Evolutionary conservation across 2,797 vertebrate genomes (phyloP).

Genomic region (Macropodus opercularis): DNA sequence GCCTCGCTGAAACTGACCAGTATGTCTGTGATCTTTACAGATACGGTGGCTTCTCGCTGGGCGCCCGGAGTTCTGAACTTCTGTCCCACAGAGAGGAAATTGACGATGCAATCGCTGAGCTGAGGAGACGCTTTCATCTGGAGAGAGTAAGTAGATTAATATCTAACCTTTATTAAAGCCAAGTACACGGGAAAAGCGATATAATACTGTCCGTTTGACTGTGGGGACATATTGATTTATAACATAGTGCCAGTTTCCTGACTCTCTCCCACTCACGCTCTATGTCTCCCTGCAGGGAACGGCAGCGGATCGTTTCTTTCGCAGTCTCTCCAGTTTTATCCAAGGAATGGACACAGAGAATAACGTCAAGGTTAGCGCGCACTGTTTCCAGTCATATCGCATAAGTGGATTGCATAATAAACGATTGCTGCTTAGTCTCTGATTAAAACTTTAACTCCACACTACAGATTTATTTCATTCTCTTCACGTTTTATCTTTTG

Average conservation of each 20-base stretch:
- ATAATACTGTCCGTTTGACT: too few species aligned
- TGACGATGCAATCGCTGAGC: slow-evolving; percentile 84
- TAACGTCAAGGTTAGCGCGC: slow-evolving; percentile 90
- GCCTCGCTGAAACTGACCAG: slow-evolving; percentile 14
- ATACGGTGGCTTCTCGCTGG: slow-evolving; percentile 96
- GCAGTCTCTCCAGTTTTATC: slow-evolving; percentile 89
- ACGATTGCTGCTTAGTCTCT: background rate
- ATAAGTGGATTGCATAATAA: background rate
- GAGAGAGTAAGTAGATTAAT: slow-evolving; percentile 80
- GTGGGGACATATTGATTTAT: background rate
- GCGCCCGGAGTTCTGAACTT: slow-evolving; percentile 85
- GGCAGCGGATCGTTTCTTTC: slow-evolving; percentile 92
- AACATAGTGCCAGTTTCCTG: slow-evolving; percentile 5
- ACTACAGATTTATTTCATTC: background rate
- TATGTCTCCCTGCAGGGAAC: slow-evolving; percentile 81
- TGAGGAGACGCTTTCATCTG: slow-evolving; percentile 87
- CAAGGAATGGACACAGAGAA: slow-evolving; percentile 92
- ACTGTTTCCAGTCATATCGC: too few species aligned
- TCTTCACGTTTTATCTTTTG: too few species aligned
- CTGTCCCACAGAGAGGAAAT: slow-evolving; percentile 85
- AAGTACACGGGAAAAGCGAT: too few species aligned
- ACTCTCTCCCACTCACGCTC: background rate
- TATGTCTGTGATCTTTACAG: slow-evolving; percentile 66
- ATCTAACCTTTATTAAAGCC: background rate
- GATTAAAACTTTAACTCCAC: background rate